phyloP scores from a whole-genome alignment of 1,140 invertebrate species.

The Nasonia longicornis region DNA sequence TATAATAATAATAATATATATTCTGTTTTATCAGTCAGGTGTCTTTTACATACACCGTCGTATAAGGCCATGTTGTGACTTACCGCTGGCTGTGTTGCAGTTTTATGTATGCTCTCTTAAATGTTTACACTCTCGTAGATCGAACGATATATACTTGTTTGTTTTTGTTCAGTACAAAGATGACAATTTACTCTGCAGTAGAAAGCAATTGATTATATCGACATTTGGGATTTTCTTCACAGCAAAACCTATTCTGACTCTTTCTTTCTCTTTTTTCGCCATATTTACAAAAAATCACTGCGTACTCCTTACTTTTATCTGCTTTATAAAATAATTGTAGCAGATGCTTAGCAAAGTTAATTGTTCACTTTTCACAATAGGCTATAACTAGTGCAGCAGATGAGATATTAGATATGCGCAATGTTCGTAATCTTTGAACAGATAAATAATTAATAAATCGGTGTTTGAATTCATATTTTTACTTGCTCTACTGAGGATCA shows the following conservation, averaged over 20 bases:
- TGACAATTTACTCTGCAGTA: slow-evolving; percentile 12
- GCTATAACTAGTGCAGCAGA: not conserved
- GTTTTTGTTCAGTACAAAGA: slow-evolving; percentile 39
- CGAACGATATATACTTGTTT: slow-evolving; percentile 36
- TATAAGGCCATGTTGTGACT: slow-evolving; percentile 67
- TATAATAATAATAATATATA: slow-evolving; percentile 14
- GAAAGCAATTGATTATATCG: not conserved
- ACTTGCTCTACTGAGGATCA: not conserved
- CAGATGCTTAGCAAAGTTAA: no score
- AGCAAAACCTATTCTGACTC: slow-evolving; percentile 9
- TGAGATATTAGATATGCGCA: not conserved
- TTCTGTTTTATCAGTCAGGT: slow-evolving; percentile 61
- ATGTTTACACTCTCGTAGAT: slow-evolving; percentile 24
- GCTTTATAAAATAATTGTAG: not conserved
- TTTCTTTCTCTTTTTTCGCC: not conserved
- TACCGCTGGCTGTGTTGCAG: slow-evolving; percentile 52
- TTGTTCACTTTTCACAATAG: no score
- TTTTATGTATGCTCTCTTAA: slow-evolving; percentile 8
- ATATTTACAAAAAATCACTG: slow-evolving; percentile 8
- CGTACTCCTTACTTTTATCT: not conserved
- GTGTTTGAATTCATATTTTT: not conserved
- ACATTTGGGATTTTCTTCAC: slow-evolving; percentile 16
- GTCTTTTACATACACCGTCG: slow-evolving; percentile 56
- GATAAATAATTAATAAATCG: not conserved
- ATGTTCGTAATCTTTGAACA: not conserved